A percentile compares a stretch with the other conserved stretches of the same genome.
Conservation (phyloP, 2,888 invertebrate genomes). For the Nephrotoma appendiculata region DNA sequence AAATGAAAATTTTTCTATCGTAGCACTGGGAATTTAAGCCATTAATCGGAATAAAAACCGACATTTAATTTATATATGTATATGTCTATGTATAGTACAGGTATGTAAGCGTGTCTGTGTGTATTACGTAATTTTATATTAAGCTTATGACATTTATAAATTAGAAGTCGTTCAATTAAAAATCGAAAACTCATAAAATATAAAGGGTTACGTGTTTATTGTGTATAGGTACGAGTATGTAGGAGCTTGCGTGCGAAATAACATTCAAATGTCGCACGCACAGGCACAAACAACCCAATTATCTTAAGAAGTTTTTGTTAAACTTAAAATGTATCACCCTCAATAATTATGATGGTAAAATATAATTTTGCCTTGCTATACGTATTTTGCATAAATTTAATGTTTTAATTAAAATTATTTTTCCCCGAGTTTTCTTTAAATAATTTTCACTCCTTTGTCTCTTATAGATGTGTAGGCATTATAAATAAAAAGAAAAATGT, state of each 20-base stretch:
- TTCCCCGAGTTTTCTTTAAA: neutral
- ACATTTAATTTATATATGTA: neutral
- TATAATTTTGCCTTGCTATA: neutral
- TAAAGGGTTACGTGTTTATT: too few relatives aligned
- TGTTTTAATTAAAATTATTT: neutral
- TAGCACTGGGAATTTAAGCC: neutral
- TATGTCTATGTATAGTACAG: neutral
- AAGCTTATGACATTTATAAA: too few relatives aligned
- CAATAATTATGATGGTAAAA: neutral
- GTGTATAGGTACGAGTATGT: too few relatives aligned
- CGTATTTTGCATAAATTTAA: neutral
- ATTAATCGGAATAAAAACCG: neutral
- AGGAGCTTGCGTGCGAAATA: too few relatives aligned
- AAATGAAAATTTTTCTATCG: neutral
- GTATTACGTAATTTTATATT: too few relatives aligned
- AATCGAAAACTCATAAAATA: too few relatives aligned
- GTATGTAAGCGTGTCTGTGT: too few relatives aligned
- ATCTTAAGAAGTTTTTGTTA: neutral
- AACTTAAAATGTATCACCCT: neutral
- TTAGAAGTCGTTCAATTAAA: too few relatives aligned
- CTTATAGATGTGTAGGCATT: too few relatives aligned
- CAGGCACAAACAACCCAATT: neutral
- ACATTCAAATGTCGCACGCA: too few relatives aligned
- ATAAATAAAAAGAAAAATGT: neutral
- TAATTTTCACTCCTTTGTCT: neutral